A percentile compares a stretch with the other conserved stretches of the same genome.
Conservation (phyloP, 2,888 invertebrate genomes). For the Protula sp. region DNA sequence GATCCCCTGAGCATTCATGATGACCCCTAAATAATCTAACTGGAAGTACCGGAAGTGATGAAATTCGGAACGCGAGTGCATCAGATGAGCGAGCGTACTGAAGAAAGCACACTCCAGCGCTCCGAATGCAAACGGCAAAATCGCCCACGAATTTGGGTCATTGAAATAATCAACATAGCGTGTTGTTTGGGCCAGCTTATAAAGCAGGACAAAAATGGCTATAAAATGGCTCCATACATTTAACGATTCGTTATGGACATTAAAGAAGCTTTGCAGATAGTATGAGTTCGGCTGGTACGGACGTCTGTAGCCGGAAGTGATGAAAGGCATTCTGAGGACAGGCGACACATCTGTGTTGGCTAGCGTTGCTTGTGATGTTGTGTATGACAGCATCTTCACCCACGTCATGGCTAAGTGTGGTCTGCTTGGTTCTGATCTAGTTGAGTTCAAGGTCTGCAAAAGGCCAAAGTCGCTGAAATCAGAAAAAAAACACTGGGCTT, state of each 20-base stretch:
- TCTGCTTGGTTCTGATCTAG: too few species aligned
- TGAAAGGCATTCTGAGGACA: conserved; percentile 31
- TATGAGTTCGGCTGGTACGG: conserved; percentile 25
- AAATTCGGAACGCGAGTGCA: conserved; percentile 31
- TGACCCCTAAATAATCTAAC: conserved; percentile 36
- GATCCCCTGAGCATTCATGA: conserved; percentile 28
- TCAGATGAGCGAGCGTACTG: conserved; percentile 31
- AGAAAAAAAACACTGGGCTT: too few species aligned
- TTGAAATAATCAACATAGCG: conserved; percentile 4
- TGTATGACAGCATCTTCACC: too few species aligned
- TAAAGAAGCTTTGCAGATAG: conserved; percentile 30
- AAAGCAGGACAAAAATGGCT: conserved; percentile 24
- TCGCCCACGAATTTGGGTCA: conserved; percentile 14
- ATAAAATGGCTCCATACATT: conserved; percentile 40
- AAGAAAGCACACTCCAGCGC: conserved; percentile 21
- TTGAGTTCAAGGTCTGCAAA: too few species aligned
- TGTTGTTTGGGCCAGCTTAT: conserved; percentile 8
- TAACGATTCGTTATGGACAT: conserved; percentile 36
- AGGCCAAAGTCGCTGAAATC: too few species aligned
- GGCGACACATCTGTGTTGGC: conserved; percentile 15
- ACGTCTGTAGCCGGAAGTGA: conserved; percentile 30
- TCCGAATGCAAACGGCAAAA: conserved; percentile 27
- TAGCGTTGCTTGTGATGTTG: not conserved
- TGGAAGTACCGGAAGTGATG: conserved; percentile 34
- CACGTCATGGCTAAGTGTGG: too few species aligned